These are phyloP conservation scores for Chlorodrepanis virens DNA, from an alignment of 2,113 vertebrate genomes.

Conservation along the genomic window DNA sequence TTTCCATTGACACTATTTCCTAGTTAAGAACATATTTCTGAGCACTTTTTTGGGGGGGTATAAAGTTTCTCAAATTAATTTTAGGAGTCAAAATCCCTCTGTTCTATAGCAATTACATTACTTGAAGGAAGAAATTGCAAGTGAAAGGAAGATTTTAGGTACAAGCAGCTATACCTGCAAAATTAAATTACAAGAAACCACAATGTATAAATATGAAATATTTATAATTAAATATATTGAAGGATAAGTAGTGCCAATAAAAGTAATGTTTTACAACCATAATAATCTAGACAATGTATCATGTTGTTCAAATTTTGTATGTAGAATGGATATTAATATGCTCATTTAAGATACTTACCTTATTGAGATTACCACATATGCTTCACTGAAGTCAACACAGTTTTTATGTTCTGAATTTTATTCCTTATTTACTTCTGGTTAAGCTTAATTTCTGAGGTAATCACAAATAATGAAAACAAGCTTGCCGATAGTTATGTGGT, in stretches of 20 bases:
- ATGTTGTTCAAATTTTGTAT: not conserved
- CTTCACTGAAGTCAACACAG: not conserved
- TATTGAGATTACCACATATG: not conserved
- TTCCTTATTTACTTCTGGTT: not conserved
- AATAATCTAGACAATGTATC: not conserved
- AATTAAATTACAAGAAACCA: not conserved
- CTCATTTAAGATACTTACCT: not conserved
- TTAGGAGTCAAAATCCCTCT: not conserved
- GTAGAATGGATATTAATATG: not conserved
- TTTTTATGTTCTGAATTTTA: not conserved
- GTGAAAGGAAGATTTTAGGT: not conserved
- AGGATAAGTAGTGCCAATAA: not conserved
- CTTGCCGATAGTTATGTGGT: not conserved
- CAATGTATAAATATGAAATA: not conserved
- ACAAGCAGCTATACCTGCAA: not conserved
- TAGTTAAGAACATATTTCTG: not conserved
- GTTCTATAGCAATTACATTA: not conserved
- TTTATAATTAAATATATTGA: not conserved
- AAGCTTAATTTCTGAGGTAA: not conserved
- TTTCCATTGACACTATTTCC: constrained; percentile 60
- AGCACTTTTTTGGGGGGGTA: not conserved
- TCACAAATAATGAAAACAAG: not conserved
- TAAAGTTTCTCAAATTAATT: not conserved
- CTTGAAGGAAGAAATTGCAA: not conserved
- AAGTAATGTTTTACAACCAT: not conserved